Base-by-base conservation (phyloP, 2,797 vertebrate genomes). In the Philypnodon macrostomus region DNA sequence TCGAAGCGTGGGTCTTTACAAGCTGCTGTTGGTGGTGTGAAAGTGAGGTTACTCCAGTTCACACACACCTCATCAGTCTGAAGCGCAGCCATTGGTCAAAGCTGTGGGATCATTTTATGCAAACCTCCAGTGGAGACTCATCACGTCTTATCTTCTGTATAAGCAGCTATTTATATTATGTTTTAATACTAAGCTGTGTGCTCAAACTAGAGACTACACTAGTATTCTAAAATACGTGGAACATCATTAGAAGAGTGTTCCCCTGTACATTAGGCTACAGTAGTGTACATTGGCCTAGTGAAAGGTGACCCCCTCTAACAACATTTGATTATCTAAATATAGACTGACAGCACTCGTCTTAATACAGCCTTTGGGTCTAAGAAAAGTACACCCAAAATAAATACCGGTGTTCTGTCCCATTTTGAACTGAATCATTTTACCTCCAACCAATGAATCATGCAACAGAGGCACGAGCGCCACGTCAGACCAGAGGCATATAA, bases 11-110 rank as follows among this genome's bases (percentile, higher is more conserved):
- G 2, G 13, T 23, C 15, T 17, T 2, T 10, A 31, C 4, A n/a
- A n/a, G n/a, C n/a, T n/a, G n/a, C n/a, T n/a, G 10, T 55, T 34
- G 15, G 55, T 26, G 51, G 30, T 14, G 32, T 45, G 4, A 47
- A 55, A 34, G 7, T 30, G 59, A 70, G 78, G 74, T 79, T 77
- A 82, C 76, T 77, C 4, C 18, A 74, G 80, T 75, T 83, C 81
- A 73, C 2, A 42, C 57, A 36, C n/a, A 16, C 66, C 53, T 57
- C 65, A 58, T 5, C 11, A 5, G n/a, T n/a, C n/a, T n/a, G n/a
- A n/a, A n/a, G 48, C 17, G 1, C 52, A 58, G 46, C 46, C 15
- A 81, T 83, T 85, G 84, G 84, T 64, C 81, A 38, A 18, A 4
- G 29, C 32, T 12, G 73, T 78, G 24, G 76, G 66, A 78, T 42